phyloP scores from a whole-genome alignment of 2,113 vertebrate genomes.

The Caranx melampygus region DNA sequence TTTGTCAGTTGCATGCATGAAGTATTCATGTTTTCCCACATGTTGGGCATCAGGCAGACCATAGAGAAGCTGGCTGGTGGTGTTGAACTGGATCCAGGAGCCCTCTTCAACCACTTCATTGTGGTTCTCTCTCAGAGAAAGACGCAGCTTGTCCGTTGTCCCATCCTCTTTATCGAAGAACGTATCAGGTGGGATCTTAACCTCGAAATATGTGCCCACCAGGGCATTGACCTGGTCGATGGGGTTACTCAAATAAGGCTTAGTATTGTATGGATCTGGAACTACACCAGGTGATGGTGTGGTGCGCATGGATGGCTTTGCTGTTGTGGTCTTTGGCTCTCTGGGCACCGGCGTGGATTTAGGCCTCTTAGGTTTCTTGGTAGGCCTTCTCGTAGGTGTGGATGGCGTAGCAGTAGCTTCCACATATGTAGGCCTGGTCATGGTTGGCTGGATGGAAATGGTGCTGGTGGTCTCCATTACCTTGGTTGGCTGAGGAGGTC shows the following conservation, averaged over 20 bases:
- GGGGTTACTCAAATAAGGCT: conserved; percentile 90
- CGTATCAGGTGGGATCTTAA: conserved; percentile 95
- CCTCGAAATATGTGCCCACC: conserved; percentile 97
- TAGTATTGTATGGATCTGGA: conserved; percentile 82
- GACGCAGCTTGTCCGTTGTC: conserved; percentile 93
- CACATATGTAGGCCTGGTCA: conserved; percentile 84
- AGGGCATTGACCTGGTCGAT: conserved; percentile 93
- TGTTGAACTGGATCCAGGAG: conserved; percentile 98
- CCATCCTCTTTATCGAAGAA: conserved; percentile 97
- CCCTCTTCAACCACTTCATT: conserved; percentile 89
- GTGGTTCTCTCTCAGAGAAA: conserved; percentile 90
- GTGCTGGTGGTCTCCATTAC: conserved; percentile 88
- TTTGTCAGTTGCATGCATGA: conserved; percentile 96
- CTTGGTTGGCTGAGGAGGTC: conserved; percentile 89
- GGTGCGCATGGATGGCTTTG: conserved; percentile 83
- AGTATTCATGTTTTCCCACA: conserved; percentile 94
- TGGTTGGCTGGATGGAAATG: conserved; percentile 85
- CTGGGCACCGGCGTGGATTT: conserved; percentile 88
- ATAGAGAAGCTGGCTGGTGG: conserved; percentile 96
- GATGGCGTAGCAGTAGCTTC: conserved; percentile 88
- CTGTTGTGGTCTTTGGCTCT: conserved; percentile 85
- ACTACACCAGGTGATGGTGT: conserved; percentile 79
- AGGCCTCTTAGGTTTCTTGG: conserved; percentile 86
- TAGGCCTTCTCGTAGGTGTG: conserved; percentile 77
- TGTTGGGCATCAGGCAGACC: conserved; percentile 90